Base-by-base conservation (phyloP, 1,140 invertebrate genomes). In the Trissolcus basalis region DNA sequence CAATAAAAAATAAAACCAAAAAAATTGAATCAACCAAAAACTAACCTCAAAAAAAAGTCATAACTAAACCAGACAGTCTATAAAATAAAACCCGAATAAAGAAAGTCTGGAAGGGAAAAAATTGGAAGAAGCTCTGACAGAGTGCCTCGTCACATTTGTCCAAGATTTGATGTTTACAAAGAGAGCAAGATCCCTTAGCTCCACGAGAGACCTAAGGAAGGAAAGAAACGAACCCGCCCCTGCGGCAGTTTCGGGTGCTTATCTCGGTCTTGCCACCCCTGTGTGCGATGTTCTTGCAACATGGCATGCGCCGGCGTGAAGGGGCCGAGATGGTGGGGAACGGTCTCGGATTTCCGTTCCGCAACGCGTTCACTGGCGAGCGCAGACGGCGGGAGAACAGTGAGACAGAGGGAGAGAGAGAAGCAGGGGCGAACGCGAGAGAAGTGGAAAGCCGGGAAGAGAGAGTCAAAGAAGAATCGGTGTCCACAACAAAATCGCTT, bases 401-500 rank as follows among this genome's bases (percentile, higher is more conserved):
- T 53, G 68, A 71, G 48, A 59, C 49, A 47, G 67, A 70, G 44
- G 43, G 6, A 44, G 45, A 58, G 55, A 69, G 68, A 61, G 59
- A 71, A 71, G 68, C 70, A 85, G 84, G 84, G 80, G 79, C 78
- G 83, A 83, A 87, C 68, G 81, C 80, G 82, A 79, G 82, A 84
- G 85, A 85, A 87, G 85, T 86, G 85, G 85, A 86, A 87, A 86
- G 82, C 83, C 81, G 84, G 81, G 82, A 84, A 84, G 77, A 83
- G 80, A 82, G 63, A 83, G 80, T 72, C 51, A 68, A 65, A 49
- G 78, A 73, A 67, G 76, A 69, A 89, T 87, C 87, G 86, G 80
- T 87, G 86, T 89, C 83, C 88, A 89, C 87, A 89, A 90, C 87
- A 90, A 90, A 90, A 89, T 89, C 88, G 89, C 88, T 89, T 89